phyloP scores from a whole-genome alignment of 2,888 invertebrate species.

The Caenorhabditis drosophilae region DNA sequence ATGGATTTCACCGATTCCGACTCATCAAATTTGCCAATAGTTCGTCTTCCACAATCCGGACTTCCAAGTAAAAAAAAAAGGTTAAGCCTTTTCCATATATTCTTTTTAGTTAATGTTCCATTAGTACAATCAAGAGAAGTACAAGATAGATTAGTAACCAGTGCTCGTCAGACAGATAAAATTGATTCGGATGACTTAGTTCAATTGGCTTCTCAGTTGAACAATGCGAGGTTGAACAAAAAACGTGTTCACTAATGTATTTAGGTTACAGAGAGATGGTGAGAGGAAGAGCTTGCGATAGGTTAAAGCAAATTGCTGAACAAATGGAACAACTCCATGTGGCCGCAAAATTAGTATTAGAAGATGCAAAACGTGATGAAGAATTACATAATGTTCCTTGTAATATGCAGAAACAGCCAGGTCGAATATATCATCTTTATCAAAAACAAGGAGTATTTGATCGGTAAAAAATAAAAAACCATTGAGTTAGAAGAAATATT shows the following conservation, averaged over 20 bases:
- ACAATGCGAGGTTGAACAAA: constrained; percentile 28
- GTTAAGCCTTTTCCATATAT: too few species aligned
- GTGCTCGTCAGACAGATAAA: constrained; percentile 42
- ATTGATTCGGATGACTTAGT: constrained; percentile 45
- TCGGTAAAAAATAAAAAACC: too few species aligned
- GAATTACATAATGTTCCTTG: constrained; percentile 78
- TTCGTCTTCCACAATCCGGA: constrained; percentile 18
- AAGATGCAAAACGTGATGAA: constrained; percentile 75
- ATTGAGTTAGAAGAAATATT: too few species aligned
- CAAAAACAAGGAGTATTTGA: constrained; percentile 66
- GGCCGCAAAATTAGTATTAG: constrained; percentile 59
- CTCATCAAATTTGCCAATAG: constrained; percentile 5
- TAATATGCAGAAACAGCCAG: constrained; percentile 79
- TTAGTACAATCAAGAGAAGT: constrained; percentile 36
- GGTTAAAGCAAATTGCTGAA: constrained; percentile 77
- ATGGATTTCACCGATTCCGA: too few species aligned
- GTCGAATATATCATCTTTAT: constrained; percentile 79
- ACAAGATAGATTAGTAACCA: constrained; percentile 33
- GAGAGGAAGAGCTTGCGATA: constrained; percentile 49
- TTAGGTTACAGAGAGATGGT: constrained; percentile 41
- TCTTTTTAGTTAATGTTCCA: constrained; percentile 30
- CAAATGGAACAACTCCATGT: constrained; percentile 77
- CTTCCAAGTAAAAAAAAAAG: constrained; percentile 11
- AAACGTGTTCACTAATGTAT: too few species aligned
- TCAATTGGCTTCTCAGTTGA: constrained; percentile 41